Evolutionary conservation across 2,113 vertebrate species (phyloP).

Genomic region (Prochilodus magdalenae): DNA sequence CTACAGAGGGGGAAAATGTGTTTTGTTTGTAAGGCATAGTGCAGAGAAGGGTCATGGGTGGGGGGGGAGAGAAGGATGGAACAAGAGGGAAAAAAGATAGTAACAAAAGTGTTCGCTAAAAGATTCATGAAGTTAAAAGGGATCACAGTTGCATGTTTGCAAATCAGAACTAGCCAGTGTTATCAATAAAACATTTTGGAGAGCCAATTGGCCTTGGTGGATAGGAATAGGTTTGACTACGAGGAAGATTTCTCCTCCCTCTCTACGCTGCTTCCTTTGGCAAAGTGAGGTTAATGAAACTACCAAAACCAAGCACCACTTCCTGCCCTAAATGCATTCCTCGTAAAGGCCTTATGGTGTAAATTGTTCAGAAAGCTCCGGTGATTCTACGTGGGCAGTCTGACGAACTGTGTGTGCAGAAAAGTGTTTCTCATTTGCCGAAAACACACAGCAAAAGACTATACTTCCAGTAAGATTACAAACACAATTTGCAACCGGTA

Average conservation of each 20-base stretch:
- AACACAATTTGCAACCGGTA: conserved; percentile 12
- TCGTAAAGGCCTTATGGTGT: background rate
- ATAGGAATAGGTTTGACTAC: conserved; percentile 17
- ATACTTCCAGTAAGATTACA: background rate
- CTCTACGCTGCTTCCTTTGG: background rate
- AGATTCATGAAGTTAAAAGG: conserved; percentile 61
- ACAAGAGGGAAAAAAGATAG: background rate
- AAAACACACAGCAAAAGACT: background rate
- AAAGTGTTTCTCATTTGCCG: background rate
- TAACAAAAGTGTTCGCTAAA: conserved; percentile 50
- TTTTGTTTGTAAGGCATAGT: background rate
- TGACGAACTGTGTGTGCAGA: background rate
- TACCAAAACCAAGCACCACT: background rate
- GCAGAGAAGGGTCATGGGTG: background rate
- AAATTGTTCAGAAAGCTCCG: background rate
- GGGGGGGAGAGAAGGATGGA: background rate
- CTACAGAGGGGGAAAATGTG: background rate
- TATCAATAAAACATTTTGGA: conserved; percentile 59
- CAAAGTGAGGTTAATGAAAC: background rate
- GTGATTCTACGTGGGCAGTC: background rate
- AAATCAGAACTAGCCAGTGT: conserved; percentile 19
- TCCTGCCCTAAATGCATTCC: background rate
- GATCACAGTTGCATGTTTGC: conserved; percentile 51
- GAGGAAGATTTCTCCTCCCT: background rate
- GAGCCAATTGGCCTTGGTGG: conserved; percentile 29